These are phyloP conservation scores for Uloborus diversus DNA, from an alignment of 1,140 invertebrate species.

Conservation along the genomic window DNA sequence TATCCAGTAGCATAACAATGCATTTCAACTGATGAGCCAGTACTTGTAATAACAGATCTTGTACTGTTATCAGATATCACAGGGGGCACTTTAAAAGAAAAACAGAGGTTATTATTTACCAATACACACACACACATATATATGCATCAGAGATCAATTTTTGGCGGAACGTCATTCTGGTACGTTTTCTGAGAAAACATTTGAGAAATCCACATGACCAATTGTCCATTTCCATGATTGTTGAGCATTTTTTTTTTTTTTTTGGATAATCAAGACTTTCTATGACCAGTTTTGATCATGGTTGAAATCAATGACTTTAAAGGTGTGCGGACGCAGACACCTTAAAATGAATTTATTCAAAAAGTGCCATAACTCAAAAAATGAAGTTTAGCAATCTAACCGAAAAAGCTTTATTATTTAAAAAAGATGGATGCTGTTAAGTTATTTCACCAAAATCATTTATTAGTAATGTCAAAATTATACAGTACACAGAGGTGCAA, in stretches of 20 bases:
- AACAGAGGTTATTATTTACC: neutral
- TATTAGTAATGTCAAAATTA: too few relatives aligned
- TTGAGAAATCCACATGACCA: neutral
- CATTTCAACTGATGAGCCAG: conserved; percentile 80
- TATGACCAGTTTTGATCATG: neutral
- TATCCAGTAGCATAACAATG: conserved; percentile 88
- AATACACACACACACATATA: neutral
- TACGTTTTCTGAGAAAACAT: neutral
- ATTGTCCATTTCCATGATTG: too few relatives aligned
- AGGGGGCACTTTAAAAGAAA: conserved; percentile 70
- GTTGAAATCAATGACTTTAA: too few relatives aligned
- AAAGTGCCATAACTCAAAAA: too few relatives aligned
- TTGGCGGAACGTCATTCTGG: neutral
- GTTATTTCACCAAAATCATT: too few relatives aligned
- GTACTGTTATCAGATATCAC: conserved; percentile 94
- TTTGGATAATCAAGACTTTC: neutral
- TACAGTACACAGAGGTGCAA: too few relatives aligned
- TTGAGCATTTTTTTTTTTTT: neutral
- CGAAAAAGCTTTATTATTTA: too few relatives aligned
- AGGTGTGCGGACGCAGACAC: too few relatives aligned
- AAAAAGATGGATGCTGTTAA: too few relatives aligned
- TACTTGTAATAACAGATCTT: conserved; percentile 82
- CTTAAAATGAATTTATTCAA: too few relatives aligned
- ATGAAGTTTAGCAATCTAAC: too few relatives aligned
- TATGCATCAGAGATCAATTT: neutral